These are phyloP conservation scores for Sciurus carolinensis DNA, from an alignment of 2,797 vertebrate species.

Conservation along the genomic window DNA sequence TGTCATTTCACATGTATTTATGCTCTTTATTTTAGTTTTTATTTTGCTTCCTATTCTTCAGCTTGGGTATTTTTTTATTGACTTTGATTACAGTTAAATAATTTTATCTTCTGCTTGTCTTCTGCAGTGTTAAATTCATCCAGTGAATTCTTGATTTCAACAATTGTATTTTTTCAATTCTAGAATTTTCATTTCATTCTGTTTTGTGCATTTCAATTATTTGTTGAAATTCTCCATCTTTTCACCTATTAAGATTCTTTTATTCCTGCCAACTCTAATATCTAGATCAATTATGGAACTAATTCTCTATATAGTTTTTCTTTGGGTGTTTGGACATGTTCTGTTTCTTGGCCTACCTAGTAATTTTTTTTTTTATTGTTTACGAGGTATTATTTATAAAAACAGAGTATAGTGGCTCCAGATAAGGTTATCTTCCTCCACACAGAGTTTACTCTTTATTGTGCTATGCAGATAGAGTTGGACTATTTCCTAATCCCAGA, in stretches of 20 bases:
- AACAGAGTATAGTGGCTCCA: background rate
- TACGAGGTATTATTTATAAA: background rate
- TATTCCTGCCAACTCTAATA: constrained; percentile 40
- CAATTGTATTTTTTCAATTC: constrained; percentile 38
- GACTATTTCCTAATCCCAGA: constrained; percentile 48
- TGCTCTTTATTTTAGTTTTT: background rate
- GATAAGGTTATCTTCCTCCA: constrained; percentile 20
- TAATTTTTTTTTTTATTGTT: constrained; percentile 42
- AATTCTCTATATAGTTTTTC: constrained; percentile 14
- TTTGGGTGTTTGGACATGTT: constrained; percentile 30
- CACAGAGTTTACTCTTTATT: background rate
- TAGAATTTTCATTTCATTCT: constrained; percentile 35
- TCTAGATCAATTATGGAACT: background rate
- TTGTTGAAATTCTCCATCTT: constrained; percentile 26
- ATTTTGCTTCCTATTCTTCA: background rate
- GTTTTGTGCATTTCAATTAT: background rate
- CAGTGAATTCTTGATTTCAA: constrained; percentile 63
- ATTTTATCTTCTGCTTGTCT: constrained; percentile 9
- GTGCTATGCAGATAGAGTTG: background rate
- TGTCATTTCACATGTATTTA: background rate
- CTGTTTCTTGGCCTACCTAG: constrained; percentile 36
- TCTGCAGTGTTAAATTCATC: background rate
- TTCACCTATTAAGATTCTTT: constrained; percentile 46
- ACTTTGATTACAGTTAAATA: background rate
- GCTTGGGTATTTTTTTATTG: constrained; percentile 35